Evolutionary conservation across 2,113 vertebrate species (phyloP), one percentile per base, ranked within the genome.

Genomic region (Lagopus muta): DNA sequence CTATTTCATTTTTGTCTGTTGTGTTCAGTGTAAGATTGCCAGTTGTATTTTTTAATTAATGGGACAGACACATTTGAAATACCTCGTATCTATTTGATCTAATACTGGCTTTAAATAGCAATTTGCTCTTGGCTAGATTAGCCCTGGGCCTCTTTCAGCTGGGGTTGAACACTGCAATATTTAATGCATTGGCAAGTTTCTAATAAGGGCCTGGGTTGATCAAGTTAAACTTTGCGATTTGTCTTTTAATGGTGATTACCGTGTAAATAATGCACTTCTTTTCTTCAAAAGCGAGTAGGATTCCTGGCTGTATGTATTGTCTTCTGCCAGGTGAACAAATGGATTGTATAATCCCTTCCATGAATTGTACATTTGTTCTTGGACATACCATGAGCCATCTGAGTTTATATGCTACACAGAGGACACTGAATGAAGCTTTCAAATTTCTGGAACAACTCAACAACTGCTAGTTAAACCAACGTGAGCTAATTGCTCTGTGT

Each of bases 101-200:
- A 61, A 52, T 79, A 30, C 45, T 92, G 48, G 4, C 57, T 94
- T 85, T 88, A 70, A 92, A 73, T 40, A 76, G 82, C 42, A 93
- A 24, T 93, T 90, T 90, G 32, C 58, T 88, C 65, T 94, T 81
- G 61, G 66, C 70, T 79, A 84, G 61, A 52, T 89, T 71, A 74
- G 47, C 57, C 42, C 36, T 11, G 20, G 30, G 15, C 54, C 79
- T 89, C 66, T 34, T 69, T 32, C 89, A 28, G 45, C 87, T 70
- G 34, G 57, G 25, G 30, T 65, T 73, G 71, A 82, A 70, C 75
- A 70, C 87, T 82, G 36, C 88, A 94, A 70, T 89, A 88, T 47
- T 91, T 87, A 91, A 73, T 82, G 34, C 20, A 61, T 43, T 79
- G 43, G 57, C 17, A n/a, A 89, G 36, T 65, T 92, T 55, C 38